These are phyloP conservation scores for Pachydiplax longipennis DNA, from an alignment of 2,888 invertebrate species.

Conservation along the genomic window DNA sequence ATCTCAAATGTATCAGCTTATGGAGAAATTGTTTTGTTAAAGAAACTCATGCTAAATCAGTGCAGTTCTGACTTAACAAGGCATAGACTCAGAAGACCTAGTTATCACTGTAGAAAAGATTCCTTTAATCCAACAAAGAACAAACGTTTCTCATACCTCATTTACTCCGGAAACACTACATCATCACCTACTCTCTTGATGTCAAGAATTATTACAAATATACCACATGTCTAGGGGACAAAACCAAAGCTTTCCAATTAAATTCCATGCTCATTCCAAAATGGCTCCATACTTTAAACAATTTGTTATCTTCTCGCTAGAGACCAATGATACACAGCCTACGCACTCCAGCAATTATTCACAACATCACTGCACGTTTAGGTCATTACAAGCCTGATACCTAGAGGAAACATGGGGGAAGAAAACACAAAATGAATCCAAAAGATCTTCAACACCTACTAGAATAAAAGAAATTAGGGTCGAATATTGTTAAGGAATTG, in stretches of 20 bases:
- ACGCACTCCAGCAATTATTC: conserved; percentile 3
- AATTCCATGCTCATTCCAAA: conserved; percentile 30
- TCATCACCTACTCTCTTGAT: background rate
- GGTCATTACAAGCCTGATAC: conserved; percentile 17
- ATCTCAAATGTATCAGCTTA: background rate
- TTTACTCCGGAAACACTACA: background rate
- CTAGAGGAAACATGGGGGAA: conserved; percentile 19
- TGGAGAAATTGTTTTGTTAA: background rate
- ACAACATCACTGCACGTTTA: background rate
- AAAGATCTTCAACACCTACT: conserved; percentile 2
- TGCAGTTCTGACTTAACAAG: background rate
- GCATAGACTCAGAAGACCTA: background rate
- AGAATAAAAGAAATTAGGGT: background rate
- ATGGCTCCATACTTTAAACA: background rate
- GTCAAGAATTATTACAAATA: background rate
- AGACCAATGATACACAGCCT: background rate
- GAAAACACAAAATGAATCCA: conserved; percentile 6
- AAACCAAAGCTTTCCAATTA: conserved; percentile 17
- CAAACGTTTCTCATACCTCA: background rate
- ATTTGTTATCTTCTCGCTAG: conserved; percentile 4
- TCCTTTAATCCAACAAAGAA: background rate
- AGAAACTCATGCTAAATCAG: background rate
- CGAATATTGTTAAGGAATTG: background rate
- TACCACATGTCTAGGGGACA: background rate
- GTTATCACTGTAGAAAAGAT: background rate